A percentile compares a stretch with the other conserved stretches of the same genome.
These are phyloP conservation scores for Nycticryphes semicollaris DNA, from an alignment of 2,113 vertebrate species.

Conservation along the genomic window DNA sequence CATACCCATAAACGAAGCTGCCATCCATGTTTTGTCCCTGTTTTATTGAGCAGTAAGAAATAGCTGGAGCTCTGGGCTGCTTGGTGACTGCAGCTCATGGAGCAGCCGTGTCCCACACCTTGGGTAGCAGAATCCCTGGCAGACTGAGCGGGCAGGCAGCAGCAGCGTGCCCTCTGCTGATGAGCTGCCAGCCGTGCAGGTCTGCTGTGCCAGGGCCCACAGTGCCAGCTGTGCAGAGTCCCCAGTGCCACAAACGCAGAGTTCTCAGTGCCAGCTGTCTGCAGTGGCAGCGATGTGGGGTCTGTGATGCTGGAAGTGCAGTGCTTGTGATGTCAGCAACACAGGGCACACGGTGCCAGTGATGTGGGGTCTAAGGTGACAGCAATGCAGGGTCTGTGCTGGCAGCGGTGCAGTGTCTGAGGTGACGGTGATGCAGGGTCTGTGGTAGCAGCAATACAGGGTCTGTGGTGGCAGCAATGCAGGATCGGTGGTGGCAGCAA, in stretches of 20 bases:
- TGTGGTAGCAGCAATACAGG: no score
- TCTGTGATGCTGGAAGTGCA: no score
- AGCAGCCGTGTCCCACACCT: neutral
- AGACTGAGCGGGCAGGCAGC: neutral
- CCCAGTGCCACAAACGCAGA: neutral
- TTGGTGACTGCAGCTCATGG: neutral
- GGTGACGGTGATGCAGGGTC: no score
- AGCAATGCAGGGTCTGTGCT: neutral
- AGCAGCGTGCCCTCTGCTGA: neutral
- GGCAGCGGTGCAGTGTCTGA: neutral
- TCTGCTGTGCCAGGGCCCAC: neutral
- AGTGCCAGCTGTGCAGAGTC: neutral
- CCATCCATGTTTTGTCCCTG: neutral
- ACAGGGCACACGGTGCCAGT: neutral
- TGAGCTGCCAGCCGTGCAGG: neutral
- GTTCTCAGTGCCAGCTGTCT: no score
- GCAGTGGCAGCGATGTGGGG: no score
- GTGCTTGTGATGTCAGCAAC: neutral
- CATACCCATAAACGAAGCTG: rapidly evolving
- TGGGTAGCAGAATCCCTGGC: no score
- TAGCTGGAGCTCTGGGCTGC: neutral
- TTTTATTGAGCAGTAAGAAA: neutral
- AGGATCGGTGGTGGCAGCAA: no score
- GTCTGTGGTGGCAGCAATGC: no score
- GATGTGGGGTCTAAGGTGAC: neutral